These are phyloP conservation scores for Subacronicta megacephala DNA, from an alignment of 2,888 invertebrate genomes.

Conservation along the genomic window DNA sequence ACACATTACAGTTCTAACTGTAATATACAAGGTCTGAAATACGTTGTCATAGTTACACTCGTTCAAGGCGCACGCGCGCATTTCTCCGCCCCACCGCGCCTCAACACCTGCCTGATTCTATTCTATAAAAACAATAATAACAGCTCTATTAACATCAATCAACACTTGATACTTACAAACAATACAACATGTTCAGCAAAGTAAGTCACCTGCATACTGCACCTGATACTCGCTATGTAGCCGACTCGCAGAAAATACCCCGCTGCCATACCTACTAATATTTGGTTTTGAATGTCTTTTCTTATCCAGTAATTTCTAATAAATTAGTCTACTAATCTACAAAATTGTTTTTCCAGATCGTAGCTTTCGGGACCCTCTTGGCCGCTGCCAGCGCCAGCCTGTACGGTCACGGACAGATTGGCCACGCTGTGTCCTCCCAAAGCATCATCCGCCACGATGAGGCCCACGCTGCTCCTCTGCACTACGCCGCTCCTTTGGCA, in stretches of 20 bases:
- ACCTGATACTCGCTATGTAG: too few relatives aligned
- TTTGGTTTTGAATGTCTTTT: too few relatives aligned
- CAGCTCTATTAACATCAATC: conserved; percentile 64
- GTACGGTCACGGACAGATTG: conserved; percentile 54
- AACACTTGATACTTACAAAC: conserved; percentile 36
- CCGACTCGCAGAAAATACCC: too few relatives aligned
- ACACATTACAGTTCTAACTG: conserved; percentile 22
- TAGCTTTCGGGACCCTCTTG: conserved; percentile 78
- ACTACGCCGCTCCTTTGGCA: conserved; percentile 43
- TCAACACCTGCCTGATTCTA: background rate
- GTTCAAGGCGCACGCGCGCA: too few relatives aligned
- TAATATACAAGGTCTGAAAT: conserved; percentile 36
- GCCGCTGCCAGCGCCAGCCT: conserved; percentile 83
- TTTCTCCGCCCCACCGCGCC: conserved; percentile 1
- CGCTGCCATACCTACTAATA: too few relatives aligned
- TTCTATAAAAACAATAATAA: conserved; percentile 61
- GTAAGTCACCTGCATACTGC: conserved; percentile 70
- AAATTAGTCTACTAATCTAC: conserved; percentile 2
- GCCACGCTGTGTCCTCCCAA: conserved; percentile 76
- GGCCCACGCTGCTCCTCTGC: conserved; percentile 33
- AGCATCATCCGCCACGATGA: conserved; percentile 78
- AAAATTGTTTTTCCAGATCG: conserved; percentile 71
- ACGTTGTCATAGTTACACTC: conserved; percentile 18
- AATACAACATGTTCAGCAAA: conserved; percentile 73
- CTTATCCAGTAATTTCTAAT: too few relatives aligned